phyloP scores from a whole-genome alignment of 2,797 vertebrate genomes.

The Cyclopterus lumpus region DNA sequence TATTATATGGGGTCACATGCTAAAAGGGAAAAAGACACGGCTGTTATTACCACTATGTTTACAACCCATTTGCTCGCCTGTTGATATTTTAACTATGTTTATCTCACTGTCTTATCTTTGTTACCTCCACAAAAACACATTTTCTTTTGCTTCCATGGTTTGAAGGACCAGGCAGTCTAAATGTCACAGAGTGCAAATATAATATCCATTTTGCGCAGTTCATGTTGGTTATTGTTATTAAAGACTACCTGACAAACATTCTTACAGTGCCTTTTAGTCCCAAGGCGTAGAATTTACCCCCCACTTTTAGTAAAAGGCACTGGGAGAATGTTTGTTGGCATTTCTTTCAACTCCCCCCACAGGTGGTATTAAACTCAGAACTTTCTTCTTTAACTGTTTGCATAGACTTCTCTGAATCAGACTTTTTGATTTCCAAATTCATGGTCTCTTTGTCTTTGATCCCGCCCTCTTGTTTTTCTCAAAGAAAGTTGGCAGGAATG shows the following conservation, averaged over 20 bases:
- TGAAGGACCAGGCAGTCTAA: background rate
- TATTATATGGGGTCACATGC: background rate
- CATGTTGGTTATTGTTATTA: background rate
- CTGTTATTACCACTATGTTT: background rate
- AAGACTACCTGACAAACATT: background rate
- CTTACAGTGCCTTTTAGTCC: background rate
- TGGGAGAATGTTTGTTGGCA: background rate
- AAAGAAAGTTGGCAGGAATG: slow-evolving; percentile 46
- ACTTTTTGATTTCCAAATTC: slow-evolving; percentile 1
- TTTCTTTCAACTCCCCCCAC: background rate
- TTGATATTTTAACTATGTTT: background rate
- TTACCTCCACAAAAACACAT: background rate
- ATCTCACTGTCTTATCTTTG: background rate
- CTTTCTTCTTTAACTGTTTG: background rate
- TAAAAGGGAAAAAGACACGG: background rate
- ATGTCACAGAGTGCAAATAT: background rate
- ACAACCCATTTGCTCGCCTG: background rate
- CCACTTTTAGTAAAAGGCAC: background rate
- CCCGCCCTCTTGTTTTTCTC: slow-evolving; percentile 28
- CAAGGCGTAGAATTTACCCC: too few relatives aligned
- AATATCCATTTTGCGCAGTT: background rate
- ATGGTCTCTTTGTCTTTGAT: slow-evolving; percentile 14
- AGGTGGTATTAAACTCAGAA: slow-evolving; percentile 21
- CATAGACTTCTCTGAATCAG: background rate
- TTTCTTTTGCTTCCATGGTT: background rate